Evolutionary conservation across 2,113 vertebrate species (phyloP).

Genomic region (Odocoileus hemionus): DNA sequence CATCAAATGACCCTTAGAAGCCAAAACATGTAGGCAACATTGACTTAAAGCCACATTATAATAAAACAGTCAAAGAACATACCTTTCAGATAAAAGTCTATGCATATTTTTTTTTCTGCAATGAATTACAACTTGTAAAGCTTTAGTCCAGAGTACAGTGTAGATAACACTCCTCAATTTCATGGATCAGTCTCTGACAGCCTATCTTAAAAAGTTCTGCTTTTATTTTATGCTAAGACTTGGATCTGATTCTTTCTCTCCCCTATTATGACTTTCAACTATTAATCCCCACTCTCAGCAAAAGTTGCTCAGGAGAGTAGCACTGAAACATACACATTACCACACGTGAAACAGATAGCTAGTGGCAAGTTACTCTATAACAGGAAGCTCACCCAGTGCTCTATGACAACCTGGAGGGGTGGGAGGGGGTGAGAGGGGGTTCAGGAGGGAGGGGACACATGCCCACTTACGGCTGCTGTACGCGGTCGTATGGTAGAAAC

Average conservation of each 20-base stretch:
- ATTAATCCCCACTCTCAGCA: neutral
- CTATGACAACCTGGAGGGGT: neutral
- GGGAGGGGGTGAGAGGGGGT: neutral
- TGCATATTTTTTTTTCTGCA: neutral
- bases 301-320: neutral
- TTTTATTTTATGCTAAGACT: neutral
- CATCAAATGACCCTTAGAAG: neutral
- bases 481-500: fast-evolving
- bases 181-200: neutral
- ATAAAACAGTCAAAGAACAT: neutral
- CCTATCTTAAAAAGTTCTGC: neutral
- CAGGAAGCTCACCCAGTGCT: neutral
- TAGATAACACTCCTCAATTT: neutral
- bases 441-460: neutral
- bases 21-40: neutral
- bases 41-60: neutral
- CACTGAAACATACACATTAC: neutral
- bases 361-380: neutral
- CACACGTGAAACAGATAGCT: neutral
- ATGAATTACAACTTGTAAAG: neutral
- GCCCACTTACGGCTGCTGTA: neutral
- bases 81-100: neutral
- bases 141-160: neutral
- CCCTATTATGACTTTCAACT: neutral
- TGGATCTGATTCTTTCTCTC: neutral